Evolutionary conservation across 2,113 vertebrate species (phyloP), one percentile per base, ranked within the genome.

Genomic region (Etia nguti): DNA sequence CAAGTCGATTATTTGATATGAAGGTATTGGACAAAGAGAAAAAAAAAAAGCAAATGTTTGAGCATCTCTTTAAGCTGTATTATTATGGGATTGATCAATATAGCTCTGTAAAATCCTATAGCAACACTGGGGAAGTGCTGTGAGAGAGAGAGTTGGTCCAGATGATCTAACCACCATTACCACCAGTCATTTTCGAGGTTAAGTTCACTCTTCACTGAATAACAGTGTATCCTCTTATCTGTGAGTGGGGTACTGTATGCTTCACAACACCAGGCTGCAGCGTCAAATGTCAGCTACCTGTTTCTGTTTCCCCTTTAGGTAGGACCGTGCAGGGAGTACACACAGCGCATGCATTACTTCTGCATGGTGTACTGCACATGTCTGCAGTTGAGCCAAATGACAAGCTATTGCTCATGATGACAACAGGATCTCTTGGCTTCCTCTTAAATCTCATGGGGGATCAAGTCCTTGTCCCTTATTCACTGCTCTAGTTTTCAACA

Each of bases 321-420:
- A 59, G 59, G 48, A 60, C 20, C 65, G 57, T 59, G 48, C 48
- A 34, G 22, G n/a, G 10, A 70, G 31, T 82, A 36, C n/a, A 79
- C 2, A 2, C 4, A 1, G 8, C 26, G 1, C 31, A 7, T 79
- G 70, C 29, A 31, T 77, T 55, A 56, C 70, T 20, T 77, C 62
- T 48, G 73, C 43, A 41, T 77, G 73, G 46, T 77, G 68, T 48
- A 11, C 9, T 73, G 46, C 73, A 77, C 73, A 22, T 90, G 41
- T 56, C 22, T 16, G n/a, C 56, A 80, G 68, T 86, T 88, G 86
- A 90, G 87, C 84, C 43, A 18, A 77, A 84, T 62, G 81, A 22
- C 31, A 43, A 80, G 92, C 93, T 95, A 94, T 94, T 94, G 94
- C 90, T 90, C 65, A 90, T 86, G 75, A 91, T 83, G 89, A 85